These are phyloP conservation scores for Monopis laevigella DNA, from an alignment of 2,888 invertebrate species.

Conservation along the genomic window DNA sequence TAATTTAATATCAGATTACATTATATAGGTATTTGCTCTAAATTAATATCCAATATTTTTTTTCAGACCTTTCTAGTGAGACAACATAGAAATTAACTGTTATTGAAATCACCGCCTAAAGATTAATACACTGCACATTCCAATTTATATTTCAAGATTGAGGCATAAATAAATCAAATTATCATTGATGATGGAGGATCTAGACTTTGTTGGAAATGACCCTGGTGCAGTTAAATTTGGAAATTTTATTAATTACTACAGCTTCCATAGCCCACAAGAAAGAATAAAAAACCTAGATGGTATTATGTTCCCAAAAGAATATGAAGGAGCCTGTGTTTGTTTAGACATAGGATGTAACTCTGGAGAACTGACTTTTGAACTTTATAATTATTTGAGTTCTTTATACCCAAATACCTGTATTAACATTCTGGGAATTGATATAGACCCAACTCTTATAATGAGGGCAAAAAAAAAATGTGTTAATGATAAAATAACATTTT, in stretches of 20 bases:
- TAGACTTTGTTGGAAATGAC: slow-evolving; percentile 48
- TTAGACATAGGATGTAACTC: slow-evolving; percentile 84
- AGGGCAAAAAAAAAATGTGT: slow-evolving; percentile 69
- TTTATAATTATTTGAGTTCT: slow-evolving; percentile 60
- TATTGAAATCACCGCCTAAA: too few species aligned
- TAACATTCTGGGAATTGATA: slow-evolving; percentile 75
- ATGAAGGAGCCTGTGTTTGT: slow-evolving; percentile 44
- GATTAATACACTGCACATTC: too few species aligned
- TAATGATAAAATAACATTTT: slow-evolving; percentile 57
- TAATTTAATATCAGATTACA: too few species aligned
- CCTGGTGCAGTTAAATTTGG: slow-evolving; percentile 84
- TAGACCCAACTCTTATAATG: slow-evolving; percentile 75
- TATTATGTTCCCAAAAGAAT: slow-evolving; percentile 36
- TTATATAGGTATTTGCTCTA: too few species aligned
- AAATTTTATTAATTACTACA: slow-evolving; percentile 89
- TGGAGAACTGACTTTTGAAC: slow-evolving; percentile 74
- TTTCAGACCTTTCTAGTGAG: too few species aligned
- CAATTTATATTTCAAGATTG: neutral
- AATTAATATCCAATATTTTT: too few species aligned
- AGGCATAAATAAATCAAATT: too few species aligned
- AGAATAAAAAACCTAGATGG: slow-evolving; percentile 69
- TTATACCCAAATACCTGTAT: slow-evolving; percentile 38
- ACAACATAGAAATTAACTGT: too few species aligned
- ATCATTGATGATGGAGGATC: neutral
- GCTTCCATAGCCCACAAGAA: slow-evolving; percentile 77